A percentile compares a stretch with the other conserved stretches of the same genome.
phyloP scores from a whole-genome alignment of 2,113 vertebrate genomes.

The Spilogale gracilis region DNA sequence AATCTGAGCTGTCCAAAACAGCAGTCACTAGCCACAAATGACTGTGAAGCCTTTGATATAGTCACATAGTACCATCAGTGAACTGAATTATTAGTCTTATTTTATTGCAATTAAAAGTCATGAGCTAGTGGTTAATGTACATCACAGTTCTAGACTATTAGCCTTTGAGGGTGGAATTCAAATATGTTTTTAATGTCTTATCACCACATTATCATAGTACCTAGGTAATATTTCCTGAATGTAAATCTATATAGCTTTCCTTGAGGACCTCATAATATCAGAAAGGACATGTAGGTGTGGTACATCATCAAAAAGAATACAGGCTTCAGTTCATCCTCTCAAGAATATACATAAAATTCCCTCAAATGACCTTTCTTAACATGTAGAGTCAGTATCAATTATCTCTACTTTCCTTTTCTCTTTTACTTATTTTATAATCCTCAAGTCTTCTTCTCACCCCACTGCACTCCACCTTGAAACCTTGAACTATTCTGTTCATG shows the following conservation, averaged over 20 bases:
- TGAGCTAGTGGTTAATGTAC: neutral
- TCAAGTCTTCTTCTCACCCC: fast-evolving
- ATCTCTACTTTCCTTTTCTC: neutral
- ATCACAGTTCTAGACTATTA: neutral
- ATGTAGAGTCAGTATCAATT: neutral
- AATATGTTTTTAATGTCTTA: neutral
- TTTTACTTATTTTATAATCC: neutral
- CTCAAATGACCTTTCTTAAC: neutral
- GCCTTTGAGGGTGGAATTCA: neutral
- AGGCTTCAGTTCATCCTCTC: neutral
- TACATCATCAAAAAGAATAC: neutral
- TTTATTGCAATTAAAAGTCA: neutral
- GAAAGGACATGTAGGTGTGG: neutral
- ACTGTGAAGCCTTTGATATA: neutral
- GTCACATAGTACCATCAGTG: neutral
- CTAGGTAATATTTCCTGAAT: neutral
- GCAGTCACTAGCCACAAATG: neutral
- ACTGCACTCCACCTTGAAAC: neutral
- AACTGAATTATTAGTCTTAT: neutral
- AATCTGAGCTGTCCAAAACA: neutral
- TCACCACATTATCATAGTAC: fast-evolving
- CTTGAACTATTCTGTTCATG: neutral
- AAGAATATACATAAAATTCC: neutral
- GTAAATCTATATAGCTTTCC: neutral
- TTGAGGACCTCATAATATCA: neutral